Evolutionary conservation across 2,113 vertebrate species (phyloP).

Genomic region (Cyphomyrus discorhynchus): DNA sequence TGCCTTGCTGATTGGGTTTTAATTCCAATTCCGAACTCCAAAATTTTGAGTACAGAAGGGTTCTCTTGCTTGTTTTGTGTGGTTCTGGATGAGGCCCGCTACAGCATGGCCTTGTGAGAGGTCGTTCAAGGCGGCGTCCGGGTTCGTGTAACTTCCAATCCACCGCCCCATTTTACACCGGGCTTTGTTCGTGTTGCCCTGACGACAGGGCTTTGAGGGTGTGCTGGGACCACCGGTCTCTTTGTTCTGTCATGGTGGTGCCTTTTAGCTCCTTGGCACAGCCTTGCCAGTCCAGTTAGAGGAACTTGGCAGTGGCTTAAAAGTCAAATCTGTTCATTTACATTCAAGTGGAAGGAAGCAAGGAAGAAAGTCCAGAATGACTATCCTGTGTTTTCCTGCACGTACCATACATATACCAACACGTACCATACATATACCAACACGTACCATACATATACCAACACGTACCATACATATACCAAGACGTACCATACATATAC

Average conservation of each 20-base stretch:
- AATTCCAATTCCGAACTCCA: neutral
- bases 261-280: neutral
- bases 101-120: neutral
- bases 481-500: too few species aligned
- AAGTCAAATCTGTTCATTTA: slow-evolving; percentile 72
- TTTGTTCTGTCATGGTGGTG: slow-evolving; percentile 41
- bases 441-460: too few species aligned
- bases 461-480: too few species aligned
- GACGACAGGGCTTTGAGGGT: slow-evolving; percentile 43
- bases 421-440: too few species aligned
- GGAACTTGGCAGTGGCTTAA: slow-evolving; percentile 64
- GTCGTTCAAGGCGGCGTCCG: slow-evolving; percentile 23
- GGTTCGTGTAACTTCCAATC: neutral
- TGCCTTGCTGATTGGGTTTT: neutral
- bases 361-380: neutral
- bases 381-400: neutral
- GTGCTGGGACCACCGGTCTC: slow-evolving; percentile 43
- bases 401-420: neutral
- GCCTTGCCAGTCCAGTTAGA: neutral
- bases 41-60: neutral
- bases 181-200: slow-evolving; percentile 30
- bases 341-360: slow-evolving; percentile 58
- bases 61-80: neutral
- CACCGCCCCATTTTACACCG: slow-evolving; percentile 17
- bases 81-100: neutral